Percentiles rank a stretch among this genome's conserved stretches.
phyloP scores from a whole-genome alignment of 1,140 invertebrate species.

The Dendroctonus valens region DNA sequence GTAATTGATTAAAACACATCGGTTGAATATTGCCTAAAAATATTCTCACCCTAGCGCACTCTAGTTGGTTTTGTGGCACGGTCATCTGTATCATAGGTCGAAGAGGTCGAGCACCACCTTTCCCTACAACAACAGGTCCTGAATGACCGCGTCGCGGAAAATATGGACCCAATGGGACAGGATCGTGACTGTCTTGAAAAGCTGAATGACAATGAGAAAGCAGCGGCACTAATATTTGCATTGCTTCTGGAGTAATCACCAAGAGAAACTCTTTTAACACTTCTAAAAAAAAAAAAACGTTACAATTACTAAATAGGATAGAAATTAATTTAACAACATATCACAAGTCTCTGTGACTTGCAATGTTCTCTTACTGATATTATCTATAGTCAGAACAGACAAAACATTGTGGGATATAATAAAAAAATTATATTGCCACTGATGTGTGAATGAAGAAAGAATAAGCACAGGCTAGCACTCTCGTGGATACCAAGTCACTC shows the following conservation, averaged over 20 bases:
- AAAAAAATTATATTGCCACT: no score
- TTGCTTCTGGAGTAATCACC: conserved; percentile 77
- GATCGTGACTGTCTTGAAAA: conserved; percentile 74
- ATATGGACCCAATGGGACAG: conserved; percentile 69
- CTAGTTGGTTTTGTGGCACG: conserved; percentile 72
- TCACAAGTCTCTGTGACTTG: no score
- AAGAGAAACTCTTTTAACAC: conserved; percentile 82
- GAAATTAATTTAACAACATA: no score
- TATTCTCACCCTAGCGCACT: conserved; percentile 61
- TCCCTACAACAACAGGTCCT: conserved; percentile 57
- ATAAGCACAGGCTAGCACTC: no score
- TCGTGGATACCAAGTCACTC: no score
- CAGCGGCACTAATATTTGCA: conserved; percentile 78
- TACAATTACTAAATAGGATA: background rate
- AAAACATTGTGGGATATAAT: no score
- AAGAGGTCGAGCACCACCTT: conserved; percentile 64
- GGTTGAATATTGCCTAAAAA: background rate
- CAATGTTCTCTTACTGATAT: no score
- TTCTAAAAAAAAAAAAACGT: conserved; percentile 59
- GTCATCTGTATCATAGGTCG: conserved; percentile 87
- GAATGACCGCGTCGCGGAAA: conserved; percentile 61
- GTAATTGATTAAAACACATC: background rate
- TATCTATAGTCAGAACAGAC: no score
- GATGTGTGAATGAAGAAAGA: no score
- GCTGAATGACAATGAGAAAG: conserved; percentile 80